Evolutionary conservation across 2,888 invertebrate species (phyloP), one percentile per base, ranked within the genome.

Genomic region (Trachelus troglodyta): DNA sequence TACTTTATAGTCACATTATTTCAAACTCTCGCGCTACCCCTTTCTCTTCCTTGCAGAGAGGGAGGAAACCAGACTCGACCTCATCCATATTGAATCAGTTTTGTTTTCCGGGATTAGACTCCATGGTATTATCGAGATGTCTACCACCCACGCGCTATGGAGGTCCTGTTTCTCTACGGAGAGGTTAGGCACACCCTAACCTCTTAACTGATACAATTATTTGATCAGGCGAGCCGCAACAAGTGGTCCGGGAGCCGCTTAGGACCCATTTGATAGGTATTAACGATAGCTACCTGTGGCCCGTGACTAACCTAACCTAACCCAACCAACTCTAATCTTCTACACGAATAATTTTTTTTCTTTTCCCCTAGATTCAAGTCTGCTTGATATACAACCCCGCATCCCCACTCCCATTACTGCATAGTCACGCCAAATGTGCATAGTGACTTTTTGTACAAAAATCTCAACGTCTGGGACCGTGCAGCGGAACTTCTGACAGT

Each of bases 161-260:
- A 71, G 31, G 15, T 33, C n/a, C 30, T 12, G 31, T 12, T 34
- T 12, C 71, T 12, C 12, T 69, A 12, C 11, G 31, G 12, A 76
- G 79, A 84, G 82, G 56, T 56, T 56, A 56, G 56, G 56, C 56
- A 9, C 56, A 56, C 56, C 56, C 23, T 56, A 56, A 56, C 23
- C 56, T 56, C 56, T 56, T 56, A 56, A 56, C 56, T 56, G 56
- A 84, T 85, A 84, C 81, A 81, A 85, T 85, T 85, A 83, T 85
- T 85, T 81, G 84, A 85, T 85, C 83, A 81, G 40, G 77, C 68
- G 9, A 56, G 56, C 56, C 79, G 85, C 85, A 85, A 85, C 85
- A 85, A 85, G 85, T 85, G 85, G 85, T 76, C 69, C 23, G 15
- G 56, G 56, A 56, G 56, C 56, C 56, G 56, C 56, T 56, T 56